Conservation (phyloP, 2,797 vertebrate species). For the Emys orbicularis region DNA sequence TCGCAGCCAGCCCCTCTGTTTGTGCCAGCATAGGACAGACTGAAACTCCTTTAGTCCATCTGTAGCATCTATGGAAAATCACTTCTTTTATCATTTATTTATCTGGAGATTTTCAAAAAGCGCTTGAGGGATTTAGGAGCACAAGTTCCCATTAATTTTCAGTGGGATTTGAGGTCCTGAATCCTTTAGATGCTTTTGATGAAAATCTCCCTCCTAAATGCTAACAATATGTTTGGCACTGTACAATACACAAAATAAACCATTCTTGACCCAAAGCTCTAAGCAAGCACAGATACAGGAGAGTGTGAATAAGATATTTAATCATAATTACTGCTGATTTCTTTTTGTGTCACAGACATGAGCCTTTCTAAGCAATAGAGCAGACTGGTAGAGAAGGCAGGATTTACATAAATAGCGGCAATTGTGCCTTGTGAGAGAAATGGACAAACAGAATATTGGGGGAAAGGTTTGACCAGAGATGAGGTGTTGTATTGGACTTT, state of each 20-base stretch:
- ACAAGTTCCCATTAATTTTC: neutral
- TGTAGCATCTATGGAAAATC: neutral
- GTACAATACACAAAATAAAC: neutral
- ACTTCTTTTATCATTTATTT: neutral
- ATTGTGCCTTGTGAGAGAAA: neutral
- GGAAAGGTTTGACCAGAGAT: neutral
- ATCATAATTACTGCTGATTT: neutral
- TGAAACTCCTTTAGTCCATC: neutral
- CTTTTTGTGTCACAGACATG: neutral
- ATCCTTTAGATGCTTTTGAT: neutral
- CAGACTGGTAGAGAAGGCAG: neutral
- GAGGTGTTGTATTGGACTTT: neutral
- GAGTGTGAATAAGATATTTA: neutral
- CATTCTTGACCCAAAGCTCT: neutral
- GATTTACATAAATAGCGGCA: neutral
- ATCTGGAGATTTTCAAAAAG: neutral
- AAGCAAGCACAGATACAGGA: neutral
- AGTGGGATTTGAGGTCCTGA: neutral
- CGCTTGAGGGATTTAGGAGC: neutral
- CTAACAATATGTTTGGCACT: neutral
- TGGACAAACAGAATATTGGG: neutral
- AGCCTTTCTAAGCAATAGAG: neutral
- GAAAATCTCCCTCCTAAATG: neutral
- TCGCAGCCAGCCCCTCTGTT: neutral
- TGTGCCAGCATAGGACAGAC: neutral